Evolutionary conservation across 2,113 vertebrate genomes (phyloP).

Genomic region (Oncorhynchus nerka): DNA sequence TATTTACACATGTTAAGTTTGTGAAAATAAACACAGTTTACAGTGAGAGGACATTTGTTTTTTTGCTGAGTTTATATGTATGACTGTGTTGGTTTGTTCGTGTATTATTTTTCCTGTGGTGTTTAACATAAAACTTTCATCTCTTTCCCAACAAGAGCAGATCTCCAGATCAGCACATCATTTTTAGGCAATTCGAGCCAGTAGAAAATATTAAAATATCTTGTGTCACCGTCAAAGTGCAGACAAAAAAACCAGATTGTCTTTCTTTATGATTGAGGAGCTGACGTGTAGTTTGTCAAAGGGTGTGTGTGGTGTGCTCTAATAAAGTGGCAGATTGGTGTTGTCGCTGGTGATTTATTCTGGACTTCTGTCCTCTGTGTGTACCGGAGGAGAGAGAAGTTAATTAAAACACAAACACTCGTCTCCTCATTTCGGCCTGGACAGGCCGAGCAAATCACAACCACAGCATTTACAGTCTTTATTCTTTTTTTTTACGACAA

Average conservation of each 20-base stretch:
- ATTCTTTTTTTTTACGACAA: constrained; percentile 56
- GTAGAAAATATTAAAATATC: neutral
- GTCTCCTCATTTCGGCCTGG: constrained; percentile 50
- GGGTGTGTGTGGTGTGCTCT: constrained; percentile 26
- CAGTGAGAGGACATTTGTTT: no score
- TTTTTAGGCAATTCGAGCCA: neutral
- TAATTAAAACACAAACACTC: constrained; percentile 64
- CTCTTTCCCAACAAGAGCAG: neutral
- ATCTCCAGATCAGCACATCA: neutral
- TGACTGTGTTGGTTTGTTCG: neutral
- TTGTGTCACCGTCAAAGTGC: constrained; percentile 7
- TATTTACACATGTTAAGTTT: no score
- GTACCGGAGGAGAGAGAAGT: constrained; percentile 47
- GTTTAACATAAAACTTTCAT: neutral
- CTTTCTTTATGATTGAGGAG: constrained; percentile 48
- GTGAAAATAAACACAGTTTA: no score
- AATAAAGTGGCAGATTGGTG: constrained; percentile 68
- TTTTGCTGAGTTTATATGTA: neutral
- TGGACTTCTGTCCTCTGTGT: constrained; percentile 52
- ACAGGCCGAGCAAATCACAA: constrained; percentile 61
- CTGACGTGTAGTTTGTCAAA: constrained; percentile 51
- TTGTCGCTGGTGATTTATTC: constrained; percentile 68
- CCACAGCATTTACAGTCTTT: constrained; percentile 47
- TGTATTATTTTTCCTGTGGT: neutral
- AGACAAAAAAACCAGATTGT: constrained; percentile 29